Percentiles rank a stretch among this genome's conserved stretches.
phyloP scores from a whole-genome alignment of 2,113 vertebrate genomes.

The Anseranas semipalmata region DNA sequence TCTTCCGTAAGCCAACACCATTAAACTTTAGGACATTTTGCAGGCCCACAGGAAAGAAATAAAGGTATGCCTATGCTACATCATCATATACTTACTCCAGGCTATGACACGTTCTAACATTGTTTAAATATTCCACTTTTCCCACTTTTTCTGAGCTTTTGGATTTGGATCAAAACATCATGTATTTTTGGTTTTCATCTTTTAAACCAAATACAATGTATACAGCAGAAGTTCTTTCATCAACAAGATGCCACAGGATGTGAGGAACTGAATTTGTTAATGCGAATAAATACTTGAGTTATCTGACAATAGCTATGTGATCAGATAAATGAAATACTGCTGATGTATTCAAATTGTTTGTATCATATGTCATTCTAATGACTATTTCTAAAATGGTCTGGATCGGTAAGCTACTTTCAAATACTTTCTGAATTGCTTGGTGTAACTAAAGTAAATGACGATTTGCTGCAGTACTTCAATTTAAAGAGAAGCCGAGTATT shows the following conservation, averaged over 20 bases:
- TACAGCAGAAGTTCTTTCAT: background rate
- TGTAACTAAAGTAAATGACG: background rate
- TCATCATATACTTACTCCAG: background rate
- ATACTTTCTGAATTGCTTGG: background rate
- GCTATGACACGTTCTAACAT: background rate
- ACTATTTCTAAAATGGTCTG: background rate
- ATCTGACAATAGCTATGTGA: background rate
- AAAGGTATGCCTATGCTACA: background rate
- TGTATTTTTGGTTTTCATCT: background rate
- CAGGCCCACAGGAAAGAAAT: background rate
- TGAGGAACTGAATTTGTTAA: background rate
- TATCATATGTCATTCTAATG: background rate
- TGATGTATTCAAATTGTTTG: background rate
- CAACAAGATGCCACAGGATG: background rate
- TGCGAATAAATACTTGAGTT: background rate
- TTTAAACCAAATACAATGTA: background rate
- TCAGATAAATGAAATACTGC: background rate
- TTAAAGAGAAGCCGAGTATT: background rate
- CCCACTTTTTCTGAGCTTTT: background rate
- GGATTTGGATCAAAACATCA: background rate
- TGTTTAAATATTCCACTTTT: background rate
- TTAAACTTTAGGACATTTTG: background rate
- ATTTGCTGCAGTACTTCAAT: background rate
- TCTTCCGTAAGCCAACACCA: background rate
- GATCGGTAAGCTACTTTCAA: background rate